A percentile compares a stretch with the other conserved stretches of the same genome.
phyloP scores from a whole-genome alignment of 2,113 vertebrate genomes.

The Chaetodon auriga region DNA sequence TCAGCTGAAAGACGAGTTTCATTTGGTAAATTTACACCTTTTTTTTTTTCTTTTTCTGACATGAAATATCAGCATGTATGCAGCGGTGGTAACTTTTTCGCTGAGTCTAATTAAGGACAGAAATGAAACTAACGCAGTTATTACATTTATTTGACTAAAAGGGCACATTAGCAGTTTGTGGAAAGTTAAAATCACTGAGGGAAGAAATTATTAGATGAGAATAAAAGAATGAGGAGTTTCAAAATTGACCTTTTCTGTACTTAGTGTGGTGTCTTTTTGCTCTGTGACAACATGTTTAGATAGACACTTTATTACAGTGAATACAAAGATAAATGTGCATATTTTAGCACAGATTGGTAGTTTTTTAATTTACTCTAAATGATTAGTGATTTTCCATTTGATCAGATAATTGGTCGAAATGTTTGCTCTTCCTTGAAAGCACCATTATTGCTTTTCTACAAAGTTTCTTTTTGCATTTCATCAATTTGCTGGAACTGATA shows the following conservation, averaged over 20 bases:
- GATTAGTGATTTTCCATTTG: not conserved
- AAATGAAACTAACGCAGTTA: not conserved
- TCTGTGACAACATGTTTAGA: not conserved
- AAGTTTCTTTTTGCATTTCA: slow-evolving; percentile 26
- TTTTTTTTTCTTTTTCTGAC: not conserved
- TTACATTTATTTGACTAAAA: not conserved
- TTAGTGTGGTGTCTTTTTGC: not conserved
- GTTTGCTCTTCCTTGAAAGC: slow-evolving; percentile 15
- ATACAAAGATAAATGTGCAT: not conserved
- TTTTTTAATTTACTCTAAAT: slow-evolving; percentile 3
- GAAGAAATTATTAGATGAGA: not conserved
- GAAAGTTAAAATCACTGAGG: not conserved
- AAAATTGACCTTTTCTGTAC: not conserved
- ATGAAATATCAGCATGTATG: slow-evolving; percentile 3
- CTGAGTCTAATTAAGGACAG: not conserved
- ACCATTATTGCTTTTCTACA: slow-evolving; percentile 9
- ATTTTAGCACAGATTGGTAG: not conserved
- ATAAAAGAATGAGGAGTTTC: not conserved
- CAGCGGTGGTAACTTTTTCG: slow-evolving; percentile 35
- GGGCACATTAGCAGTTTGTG: not conserved
- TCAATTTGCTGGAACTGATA: slow-evolving; percentile 36
- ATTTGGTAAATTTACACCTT: slow-evolving; percentile 4
- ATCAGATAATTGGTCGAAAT: slow-evolving; percentile 19
- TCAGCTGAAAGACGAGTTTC: not conserved
- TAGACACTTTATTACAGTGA: not conserved